These are phyloP conservation scores for Parnassius orleans DNA, from an alignment of 2,888 invertebrate genomes.

Conservation along the genomic window DNA sequence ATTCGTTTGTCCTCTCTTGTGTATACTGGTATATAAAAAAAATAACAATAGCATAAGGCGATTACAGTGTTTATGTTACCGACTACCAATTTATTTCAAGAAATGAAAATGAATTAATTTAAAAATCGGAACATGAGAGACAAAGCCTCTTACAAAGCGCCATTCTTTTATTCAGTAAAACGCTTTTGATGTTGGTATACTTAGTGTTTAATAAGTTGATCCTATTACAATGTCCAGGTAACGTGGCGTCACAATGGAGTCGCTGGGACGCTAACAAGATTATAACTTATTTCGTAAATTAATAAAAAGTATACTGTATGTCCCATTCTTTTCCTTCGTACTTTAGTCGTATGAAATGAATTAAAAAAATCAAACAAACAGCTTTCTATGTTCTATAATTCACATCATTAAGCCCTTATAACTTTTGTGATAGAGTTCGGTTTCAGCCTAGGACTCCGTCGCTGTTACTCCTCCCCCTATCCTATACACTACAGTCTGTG, in stretches of 20 bases:
- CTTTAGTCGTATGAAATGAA: slow-evolving; percentile 3
- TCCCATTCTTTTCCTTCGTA: slow-evolving; percentile 40
- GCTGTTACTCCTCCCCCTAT: too few relatives aligned
- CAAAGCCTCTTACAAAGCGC: slow-evolving; percentile 71
- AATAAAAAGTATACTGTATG: slow-evolving; percentile 72
- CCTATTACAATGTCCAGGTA: slow-evolving; percentile 80
- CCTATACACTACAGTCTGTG: too few relatives aligned
- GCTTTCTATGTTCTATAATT: too few relatives aligned
- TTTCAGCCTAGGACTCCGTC: too few relatives aligned
- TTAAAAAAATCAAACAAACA: not conserved
- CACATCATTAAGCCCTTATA: too few relatives aligned
- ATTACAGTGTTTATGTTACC: too few relatives aligned
- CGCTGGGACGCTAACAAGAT: slow-evolving; percentile 74
- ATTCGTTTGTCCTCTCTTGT: too few relatives aligned
- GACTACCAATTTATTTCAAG: not conserved
- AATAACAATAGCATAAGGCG: too few relatives aligned
- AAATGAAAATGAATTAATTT: slow-evolving; percentile 28
- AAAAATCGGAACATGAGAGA: slow-evolving; percentile 37
- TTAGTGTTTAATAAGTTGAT: slow-evolving; percentile 81
- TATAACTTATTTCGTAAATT: slow-evolving; percentile 79
- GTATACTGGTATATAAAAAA: too few relatives aligned
- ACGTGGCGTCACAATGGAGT: slow-evolving; percentile 67
- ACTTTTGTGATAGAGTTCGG: too few relatives aligned
- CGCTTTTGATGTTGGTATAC: slow-evolving; percentile 78
- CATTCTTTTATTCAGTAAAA: slow-evolving; percentile 63